Conservation (phyloP, 2,113 vertebrate genomes). For the Limanda limanda region DNA sequence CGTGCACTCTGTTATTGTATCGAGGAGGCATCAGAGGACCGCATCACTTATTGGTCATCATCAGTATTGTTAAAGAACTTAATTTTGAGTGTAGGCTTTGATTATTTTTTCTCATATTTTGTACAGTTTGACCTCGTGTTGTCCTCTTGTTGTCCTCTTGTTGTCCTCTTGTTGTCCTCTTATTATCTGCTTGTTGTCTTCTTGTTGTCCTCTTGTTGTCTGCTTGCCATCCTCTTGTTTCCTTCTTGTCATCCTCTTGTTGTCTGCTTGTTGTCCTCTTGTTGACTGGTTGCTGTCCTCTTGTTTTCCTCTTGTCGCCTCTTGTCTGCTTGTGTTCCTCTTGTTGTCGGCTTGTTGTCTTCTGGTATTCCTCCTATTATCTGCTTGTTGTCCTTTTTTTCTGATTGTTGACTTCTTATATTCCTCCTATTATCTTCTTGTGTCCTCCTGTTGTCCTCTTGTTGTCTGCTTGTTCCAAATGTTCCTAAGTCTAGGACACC, state of each 20-base stretch:
- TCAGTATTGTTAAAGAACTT: not conserved
- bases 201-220: no score
- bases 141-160: no score
- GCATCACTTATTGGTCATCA: not conserved
- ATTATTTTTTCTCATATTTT: not conserved
- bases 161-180: not conserved
- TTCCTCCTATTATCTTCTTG: not conserved
- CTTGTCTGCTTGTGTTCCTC: no score
- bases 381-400: no score
- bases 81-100: not conserved
- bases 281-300: no score
- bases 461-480: not conserved
- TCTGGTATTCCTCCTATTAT: no score
- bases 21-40: not conserved
- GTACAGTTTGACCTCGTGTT: no score
- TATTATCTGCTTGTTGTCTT: no score
- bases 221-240: not conserved
- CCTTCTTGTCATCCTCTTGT: not conserved
- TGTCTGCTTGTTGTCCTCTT: no score
- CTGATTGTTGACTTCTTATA: no score
- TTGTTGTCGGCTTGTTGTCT: no score
- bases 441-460: not conserved
- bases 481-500: not conserved
- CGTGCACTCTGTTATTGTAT: not conserved
- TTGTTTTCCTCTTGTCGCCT: no score